Percentiles rank a stretch among this genome's conserved stretches.
These are phyloP conservation scores for Tympanuchus pallidicinctus DNA, from an alignment of 2,113 vertebrate genomes.

Conservation along the genomic window DNA sequence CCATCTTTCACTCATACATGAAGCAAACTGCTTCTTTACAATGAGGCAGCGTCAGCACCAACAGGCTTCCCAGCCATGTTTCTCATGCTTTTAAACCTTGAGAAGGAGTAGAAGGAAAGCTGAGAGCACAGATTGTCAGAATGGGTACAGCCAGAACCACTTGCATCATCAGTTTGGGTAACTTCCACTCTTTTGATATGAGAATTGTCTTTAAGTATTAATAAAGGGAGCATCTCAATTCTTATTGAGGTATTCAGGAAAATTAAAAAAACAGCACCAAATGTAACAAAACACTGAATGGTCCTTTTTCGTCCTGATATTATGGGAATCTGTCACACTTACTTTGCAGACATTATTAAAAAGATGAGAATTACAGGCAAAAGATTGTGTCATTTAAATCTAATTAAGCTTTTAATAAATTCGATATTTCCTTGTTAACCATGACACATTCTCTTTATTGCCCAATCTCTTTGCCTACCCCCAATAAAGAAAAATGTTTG, in stretches of 20 bases:
- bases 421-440: constrained; percentile 3
- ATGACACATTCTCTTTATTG: constrained; percentile 7
- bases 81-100: background rate
- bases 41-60: background rate
- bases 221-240: background rate
- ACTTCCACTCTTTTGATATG: background rate
- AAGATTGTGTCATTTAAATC: constrained; percentile 38
- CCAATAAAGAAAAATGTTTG: constrained; percentile 38
- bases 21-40: background rate
- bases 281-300: background rate
- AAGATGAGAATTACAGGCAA: background rate
- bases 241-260: background rate
- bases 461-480: constrained; percentile 11
- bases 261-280: background rate
- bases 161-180: background rate
- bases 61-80: background rate
- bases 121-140: background rate
- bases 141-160: background rate
- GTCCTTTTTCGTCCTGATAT: background rate
- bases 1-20: background rate
- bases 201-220: background rate
- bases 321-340: background rate
- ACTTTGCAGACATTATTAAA: background rate
- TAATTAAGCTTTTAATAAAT: constrained; percentile 58
- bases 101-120: background rate